Conservation (phyloP, 2,113 vertebrate genomes). For the Forbesichthys papilliferus region DNA sequence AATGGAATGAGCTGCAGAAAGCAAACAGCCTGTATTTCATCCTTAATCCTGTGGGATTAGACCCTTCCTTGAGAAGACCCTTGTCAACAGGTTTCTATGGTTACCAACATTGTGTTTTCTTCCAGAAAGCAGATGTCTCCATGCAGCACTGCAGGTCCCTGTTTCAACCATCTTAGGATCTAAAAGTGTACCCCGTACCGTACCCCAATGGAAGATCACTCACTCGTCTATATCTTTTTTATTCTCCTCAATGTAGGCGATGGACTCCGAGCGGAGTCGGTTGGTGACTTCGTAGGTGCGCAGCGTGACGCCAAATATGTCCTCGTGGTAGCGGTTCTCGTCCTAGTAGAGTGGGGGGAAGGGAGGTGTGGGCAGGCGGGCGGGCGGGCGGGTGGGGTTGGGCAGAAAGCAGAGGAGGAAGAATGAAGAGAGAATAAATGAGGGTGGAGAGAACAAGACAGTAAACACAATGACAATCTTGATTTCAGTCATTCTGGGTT, state of each 20-base stretch:
- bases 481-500: too few species aligned
- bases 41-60: slow-evolving; percentile 67
- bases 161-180: too few species aligned
- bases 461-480: neutral
- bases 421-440: neutral
- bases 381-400: too few species aligned
- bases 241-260: slow-evolving; percentile 97
- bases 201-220: slow-evolving; percentile 54
- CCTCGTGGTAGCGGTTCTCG: slow-evolving; percentile 96
- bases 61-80: slow-evolving; percentile 31
- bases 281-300: slow-evolving; percentile 98
- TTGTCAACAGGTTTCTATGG: slow-evolving; percentile 69
- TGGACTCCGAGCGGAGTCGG: slow-evolving; percentile 96
- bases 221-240: slow-evolving; percentile 97
- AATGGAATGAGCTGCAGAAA: slow-evolving; percentile 55
- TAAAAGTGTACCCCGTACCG: too few species aligned
- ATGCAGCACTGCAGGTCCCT: slow-evolving; percentile 41
- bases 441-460: neutral
- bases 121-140: slow-evolving; percentile 21
- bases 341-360: slow-evolving; percentile 76
- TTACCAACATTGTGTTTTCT: slow-evolving; percentile 62
- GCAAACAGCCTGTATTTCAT: slow-evolving; percentile 60
- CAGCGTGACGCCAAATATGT: slow-evolving; percentile 97
- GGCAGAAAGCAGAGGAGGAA: neutral
- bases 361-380: neutral